Conservation (phyloP, 64 coral and sea anemone species). For the Montipora capricornis region DNA sequence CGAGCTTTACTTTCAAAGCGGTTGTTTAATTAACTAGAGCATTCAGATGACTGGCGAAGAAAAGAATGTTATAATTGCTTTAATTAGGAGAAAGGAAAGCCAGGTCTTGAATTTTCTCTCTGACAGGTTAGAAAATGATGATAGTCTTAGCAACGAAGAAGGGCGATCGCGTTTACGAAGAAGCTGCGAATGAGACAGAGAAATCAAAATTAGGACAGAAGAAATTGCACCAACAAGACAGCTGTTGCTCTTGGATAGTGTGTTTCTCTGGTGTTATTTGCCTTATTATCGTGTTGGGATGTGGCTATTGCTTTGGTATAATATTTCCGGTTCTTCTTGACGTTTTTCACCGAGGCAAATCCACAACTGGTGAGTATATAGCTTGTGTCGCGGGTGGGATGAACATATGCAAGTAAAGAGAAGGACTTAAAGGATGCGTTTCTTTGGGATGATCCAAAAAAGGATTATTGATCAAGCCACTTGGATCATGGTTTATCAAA, state of each 20-base stretch:
- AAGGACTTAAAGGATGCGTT: too few relatives aligned
- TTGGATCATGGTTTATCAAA: too few relatives aligned
- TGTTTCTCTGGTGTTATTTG: constrained; percentile 49
- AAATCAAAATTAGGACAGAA: not conserved
- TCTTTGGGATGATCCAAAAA: too few relatives aligned
- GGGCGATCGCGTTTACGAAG: not conserved
- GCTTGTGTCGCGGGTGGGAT: too few relatives aligned
- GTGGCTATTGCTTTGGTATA: constrained; percentile 48
- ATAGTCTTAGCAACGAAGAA: not conserved
- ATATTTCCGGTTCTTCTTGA: constrained; percentile 51
- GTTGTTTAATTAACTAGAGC: too few relatives aligned
- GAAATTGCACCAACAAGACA: constrained; percentile 37
- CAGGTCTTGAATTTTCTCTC: too few relatives aligned
- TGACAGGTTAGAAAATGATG: not conserved
- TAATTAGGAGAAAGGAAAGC: too few relatives aligned
- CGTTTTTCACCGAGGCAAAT: constrained; percentile 67
- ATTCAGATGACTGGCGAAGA: too few relatives aligned
- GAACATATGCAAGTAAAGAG: too few relatives aligned
- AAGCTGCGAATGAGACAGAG: not conserved
- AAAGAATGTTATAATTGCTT: too few relatives aligned
- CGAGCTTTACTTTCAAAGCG: too few relatives aligned
- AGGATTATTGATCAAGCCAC: too few relatives aligned
- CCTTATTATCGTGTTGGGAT: constrained; percentile 30
- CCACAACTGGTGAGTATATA: constrained; percentile 55
- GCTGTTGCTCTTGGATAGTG: constrained; percentile 49